phyloP scores from a whole-genome alignment of 2,113 vertebrate species.

The Gorilla gorilla region DNA sequence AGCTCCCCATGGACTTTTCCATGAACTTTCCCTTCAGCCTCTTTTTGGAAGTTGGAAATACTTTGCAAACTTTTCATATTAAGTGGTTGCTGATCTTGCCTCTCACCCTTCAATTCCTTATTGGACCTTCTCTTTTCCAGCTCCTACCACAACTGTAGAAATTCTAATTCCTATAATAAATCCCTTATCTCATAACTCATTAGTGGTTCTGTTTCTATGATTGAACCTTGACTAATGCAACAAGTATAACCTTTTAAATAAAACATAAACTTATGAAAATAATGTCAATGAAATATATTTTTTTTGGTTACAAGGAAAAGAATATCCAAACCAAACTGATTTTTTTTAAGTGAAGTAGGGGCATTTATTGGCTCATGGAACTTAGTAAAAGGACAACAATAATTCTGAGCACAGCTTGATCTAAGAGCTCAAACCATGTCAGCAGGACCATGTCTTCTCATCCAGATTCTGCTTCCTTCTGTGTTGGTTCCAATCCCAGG shows the following conservation, averaged over 20 bases:
- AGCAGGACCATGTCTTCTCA: not conserved
- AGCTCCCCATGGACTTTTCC: not conserved
- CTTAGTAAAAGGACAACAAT: not conserved
- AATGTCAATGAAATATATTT: not conserved
- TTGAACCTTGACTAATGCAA: not conserved
- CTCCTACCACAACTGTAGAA: not conserved
- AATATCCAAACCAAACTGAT: not conserved
- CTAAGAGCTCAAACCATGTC: not conserved
- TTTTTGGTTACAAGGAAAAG: not conserved
- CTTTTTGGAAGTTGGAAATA: not conserved
- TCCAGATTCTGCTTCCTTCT: not conserved
- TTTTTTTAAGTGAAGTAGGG: accelerated
- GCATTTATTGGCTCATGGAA: not conserved
- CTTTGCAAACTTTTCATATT: not conserved
- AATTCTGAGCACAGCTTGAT: not conserved
- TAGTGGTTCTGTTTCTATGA: not conserved
- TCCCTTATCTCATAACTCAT: not conserved
- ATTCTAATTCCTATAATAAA: not conserved
- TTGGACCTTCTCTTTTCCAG: not conserved
- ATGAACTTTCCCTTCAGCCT: not conserved
- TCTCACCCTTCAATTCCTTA: not conserved
- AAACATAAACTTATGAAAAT: not conserved
- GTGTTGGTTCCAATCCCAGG: not conserved
- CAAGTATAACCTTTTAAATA: not conserved
- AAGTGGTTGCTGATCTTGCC: not conserved